These are phyloP conservation scores for Calliopsis andreniformis DNA, from an alignment of 1,140 invertebrate genomes.

Conservation along the genomic window DNA sequence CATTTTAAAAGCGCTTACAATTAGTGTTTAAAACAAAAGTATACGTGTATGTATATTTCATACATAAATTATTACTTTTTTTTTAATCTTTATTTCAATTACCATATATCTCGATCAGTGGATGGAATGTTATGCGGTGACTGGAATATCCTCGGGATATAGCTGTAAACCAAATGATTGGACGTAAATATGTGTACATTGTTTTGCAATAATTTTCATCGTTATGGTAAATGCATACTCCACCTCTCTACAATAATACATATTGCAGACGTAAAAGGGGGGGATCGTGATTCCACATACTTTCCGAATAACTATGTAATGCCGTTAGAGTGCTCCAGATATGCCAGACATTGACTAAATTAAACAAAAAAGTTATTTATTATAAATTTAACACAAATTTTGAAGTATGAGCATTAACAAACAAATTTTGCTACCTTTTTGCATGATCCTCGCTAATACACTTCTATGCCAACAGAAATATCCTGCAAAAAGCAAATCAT, in stretches of 20 bases:
- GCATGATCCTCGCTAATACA: constrained; percentile 24
- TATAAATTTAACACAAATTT: no score
- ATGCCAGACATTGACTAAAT: constrained; percentile 38
- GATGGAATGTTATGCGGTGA: constrained; percentile 50
- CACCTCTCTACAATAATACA: constrained; percentile 56
- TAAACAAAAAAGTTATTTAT: constrained; percentile 16
- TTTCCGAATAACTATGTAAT: constrained; percentile 53
- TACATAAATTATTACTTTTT: background rate
- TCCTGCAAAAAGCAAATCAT: constrained; percentile 75
- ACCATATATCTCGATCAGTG: constrained; percentile 38
- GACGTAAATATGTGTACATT: background rate
- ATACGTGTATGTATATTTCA: no score
- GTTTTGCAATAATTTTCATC: constrained; percentile 4
- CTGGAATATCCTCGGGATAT: constrained; percentile 37
- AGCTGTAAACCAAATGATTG: constrained; percentile 60
- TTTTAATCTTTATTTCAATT: constrained; percentile 16
- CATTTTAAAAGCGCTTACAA: constrained; percentile 19
- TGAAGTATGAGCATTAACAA: no score
- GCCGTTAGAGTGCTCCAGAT: constrained; percentile 32
- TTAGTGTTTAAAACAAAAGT: background rate
- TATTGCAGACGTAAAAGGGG: constrained; percentile 34
- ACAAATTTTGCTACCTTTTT: constrained; percentile 76
- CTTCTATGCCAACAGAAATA: constrained; percentile 39
- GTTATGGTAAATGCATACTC: constrained; percentile 54
- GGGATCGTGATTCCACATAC: constrained; percentile 44